Base-by-base conservation (phyloP, 2,888 invertebrate genomes). In the Ligdia adustata region DNA sequence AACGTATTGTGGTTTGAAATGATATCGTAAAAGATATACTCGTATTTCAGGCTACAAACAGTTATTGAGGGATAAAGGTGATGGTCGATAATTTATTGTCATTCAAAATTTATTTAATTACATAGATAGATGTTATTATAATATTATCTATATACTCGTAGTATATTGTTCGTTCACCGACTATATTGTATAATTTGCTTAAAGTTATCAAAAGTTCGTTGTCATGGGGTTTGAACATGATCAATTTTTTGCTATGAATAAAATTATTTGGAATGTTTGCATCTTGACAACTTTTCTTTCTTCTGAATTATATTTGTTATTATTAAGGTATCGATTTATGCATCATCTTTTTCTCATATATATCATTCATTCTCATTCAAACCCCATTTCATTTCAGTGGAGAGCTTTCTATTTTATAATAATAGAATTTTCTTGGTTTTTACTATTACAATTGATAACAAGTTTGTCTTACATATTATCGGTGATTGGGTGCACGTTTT, bases 201-300 rank as follows among this genome's bases (percentile, higher is more conserved):
- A 20, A 33, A 39, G 16, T 34, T 57, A 64, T 72, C 78, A 76
- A 71, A 75, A 62, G 71, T 67, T 52, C 69, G 66, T 80, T 90
- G 89, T 88, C 64, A 89, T 90, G 90, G 90, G 90, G 90, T 90
- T 90, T 90, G 90, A 89, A 83, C 74, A 78, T 83, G 12, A 18
- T 37, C 27, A n/a, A 85, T 85, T 76, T 78, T 77, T 88, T 83
- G 76, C 79, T 73, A 78, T 75, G 69, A 70, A 73, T 54, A 61
- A 72, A 72, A 73, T 83, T 72, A 75, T 82, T 82, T 83, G 83
- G 89, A 88, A 89, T 88, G 88, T 88, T 84, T 88, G 90, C 90
- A 90, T 90, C 90, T 90, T 90, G 90, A 90, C 90, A 88, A 88
- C 88, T 90, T 87, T 84, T 83, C 78, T 88, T 85, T 82, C 70